phyloP scores from a whole-genome alignment of 2,113 vertebrate genomes.

The Sclerurus mexicanus region DNA sequence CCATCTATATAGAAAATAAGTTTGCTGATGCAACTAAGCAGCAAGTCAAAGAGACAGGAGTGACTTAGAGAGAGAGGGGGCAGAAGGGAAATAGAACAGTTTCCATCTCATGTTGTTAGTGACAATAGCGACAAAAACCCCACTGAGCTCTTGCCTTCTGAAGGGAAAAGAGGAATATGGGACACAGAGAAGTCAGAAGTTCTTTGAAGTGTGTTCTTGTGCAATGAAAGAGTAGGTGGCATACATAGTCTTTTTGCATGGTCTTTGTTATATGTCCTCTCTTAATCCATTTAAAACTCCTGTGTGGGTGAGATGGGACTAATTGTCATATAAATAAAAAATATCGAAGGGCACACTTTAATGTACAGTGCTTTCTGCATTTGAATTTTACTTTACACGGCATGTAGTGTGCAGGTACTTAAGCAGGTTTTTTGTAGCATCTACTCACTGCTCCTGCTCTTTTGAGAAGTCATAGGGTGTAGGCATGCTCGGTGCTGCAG shows the following conservation, averaged over 20 bases:
- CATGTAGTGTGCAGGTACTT: not conserved
- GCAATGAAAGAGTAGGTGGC: not conserved
- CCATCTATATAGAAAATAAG: not conserved
- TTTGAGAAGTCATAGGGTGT: not conserved
- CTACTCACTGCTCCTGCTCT: not conserved
- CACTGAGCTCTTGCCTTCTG: not conserved
- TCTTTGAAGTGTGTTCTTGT: not conserved
- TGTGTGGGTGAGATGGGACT: not conserved
- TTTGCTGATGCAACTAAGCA: not conserved
- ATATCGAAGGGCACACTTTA: accelerated
- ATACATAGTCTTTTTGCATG: not conserved
- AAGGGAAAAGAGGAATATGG: not conserved
- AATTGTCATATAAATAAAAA: not conserved
- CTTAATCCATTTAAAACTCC: not conserved
- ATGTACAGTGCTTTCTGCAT: not conserved
- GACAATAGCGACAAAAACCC: not conserved
- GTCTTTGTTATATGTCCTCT: not conserved
- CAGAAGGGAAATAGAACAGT: not conserved
- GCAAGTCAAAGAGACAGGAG: not conserved
- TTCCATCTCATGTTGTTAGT: not conserved
- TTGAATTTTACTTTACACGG: not conserved
- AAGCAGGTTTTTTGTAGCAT: not conserved
- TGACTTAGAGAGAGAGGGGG: not conserved
- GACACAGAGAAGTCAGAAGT: not conserved
- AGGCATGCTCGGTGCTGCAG: accelerated